Evolutionary conservation across 2,888 invertebrate species (phyloP), one percentile per base, ranked within the genome.

Genomic region (Calliopum simillimum): DNA sequence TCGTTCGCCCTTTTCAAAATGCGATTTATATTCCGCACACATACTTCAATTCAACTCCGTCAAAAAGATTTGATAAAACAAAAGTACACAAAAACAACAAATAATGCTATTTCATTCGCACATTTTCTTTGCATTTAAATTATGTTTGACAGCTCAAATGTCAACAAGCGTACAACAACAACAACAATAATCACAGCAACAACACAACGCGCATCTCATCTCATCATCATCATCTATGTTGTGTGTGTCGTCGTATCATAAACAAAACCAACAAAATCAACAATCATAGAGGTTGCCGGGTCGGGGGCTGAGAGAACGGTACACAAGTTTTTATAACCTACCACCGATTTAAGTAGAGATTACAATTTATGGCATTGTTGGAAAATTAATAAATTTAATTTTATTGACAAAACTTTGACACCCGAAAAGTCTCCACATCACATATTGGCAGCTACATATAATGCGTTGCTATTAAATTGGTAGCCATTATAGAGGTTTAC

Each of bases 311-410:
- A 25, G 56, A 12, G 23, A 14, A 13, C 5, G 12, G 16, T 43
- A 19, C 0, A 12, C 43, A 51, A 14, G 43, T 53, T 53, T 64
- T 51, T 51, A 33, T 14, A 64, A 41, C 51, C 33, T 5, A 63
- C 16, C 53, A 19, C 47, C 66, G 66, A 71, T 68, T 71, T 71
- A 71, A 67, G 46, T n/a, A 41, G 63, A 66, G 70, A 68, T 56
- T 25, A 44, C 72, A 68, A 75, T 74, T 73, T 73, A 75, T 69
- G 73, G 46, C 71, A 69, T 69, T 74, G 69, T 69, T 53, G 53
- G 46, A 68, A 75, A 75, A 74, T 77, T 73, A 74, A 77, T 76
- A 76, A 74, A 76, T 75, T 74, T 75, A 73, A 71, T 75, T 77
- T 77, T 76, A 77, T 75, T 76, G 70, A 69, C 71, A 71, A 73